Evolutionary conservation across 2,888 invertebrate species (phyloP).

Genomic region (Tetramorium bicarinatum): DNA sequence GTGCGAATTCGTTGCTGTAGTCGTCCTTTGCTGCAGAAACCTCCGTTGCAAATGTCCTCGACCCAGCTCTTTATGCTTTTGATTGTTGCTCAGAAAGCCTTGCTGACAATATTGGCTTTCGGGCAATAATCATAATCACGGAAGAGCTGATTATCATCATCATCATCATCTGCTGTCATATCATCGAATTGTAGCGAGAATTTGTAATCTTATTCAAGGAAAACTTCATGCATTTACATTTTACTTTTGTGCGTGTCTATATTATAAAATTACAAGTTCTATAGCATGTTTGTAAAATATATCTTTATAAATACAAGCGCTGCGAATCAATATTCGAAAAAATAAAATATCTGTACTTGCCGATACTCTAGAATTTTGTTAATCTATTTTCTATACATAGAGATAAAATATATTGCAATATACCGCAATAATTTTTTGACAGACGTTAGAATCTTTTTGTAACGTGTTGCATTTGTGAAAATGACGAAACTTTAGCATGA

Average conservation of each 20-base stretch:
- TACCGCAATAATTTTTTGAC: background rate
- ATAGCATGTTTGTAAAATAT: background rate
- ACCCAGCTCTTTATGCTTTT: constrained; percentile 86
- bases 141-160: constrained; percentile 78
- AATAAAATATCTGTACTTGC: background rate
- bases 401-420: constrained; percentile 4
- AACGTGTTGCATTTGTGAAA: background rate
- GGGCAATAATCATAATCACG: constrained; percentile 87
- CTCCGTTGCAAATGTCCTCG: background rate
- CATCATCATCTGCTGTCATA: constrained; percentile 26
- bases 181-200: constrained; percentile 53
- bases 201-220: background rate
- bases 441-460: background rate
- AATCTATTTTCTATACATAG: background rate
- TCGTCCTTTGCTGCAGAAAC: background rate
- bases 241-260: background rate
- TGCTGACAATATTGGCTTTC: constrained; percentile 85
- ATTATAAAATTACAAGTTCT: background rate
- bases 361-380: background rate
- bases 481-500: background rate
- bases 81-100: constrained; percentile 87
- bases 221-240: background rate
- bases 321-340: background rate
- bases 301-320: background rate
- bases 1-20: constrained; percentile 9